Percentiles rank a stretch among this genome's conserved stretches.
Evolutionary conservation across 2,113 vertebrate genomes (phyloP).

Genomic region (Halichoerus grypus): DNA sequence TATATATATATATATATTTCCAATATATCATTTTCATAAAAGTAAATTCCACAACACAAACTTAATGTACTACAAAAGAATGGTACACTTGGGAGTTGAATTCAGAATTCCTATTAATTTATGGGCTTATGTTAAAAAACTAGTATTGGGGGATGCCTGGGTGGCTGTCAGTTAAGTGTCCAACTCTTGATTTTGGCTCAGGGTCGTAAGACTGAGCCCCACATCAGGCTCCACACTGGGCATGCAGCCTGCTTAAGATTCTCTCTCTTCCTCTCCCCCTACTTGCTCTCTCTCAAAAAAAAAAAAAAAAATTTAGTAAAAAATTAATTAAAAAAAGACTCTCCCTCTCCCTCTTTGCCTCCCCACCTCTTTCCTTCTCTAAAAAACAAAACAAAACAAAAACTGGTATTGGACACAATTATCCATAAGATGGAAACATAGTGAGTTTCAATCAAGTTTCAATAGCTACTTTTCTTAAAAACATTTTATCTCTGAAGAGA

Average conservation of each 20-base stretch:
- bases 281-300: neutral
- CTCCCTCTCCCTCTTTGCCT: neutral
- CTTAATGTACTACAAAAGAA: constrained; percentile 12
- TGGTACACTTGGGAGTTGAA: neutral
- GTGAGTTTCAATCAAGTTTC: neutral
- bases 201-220: neutral
- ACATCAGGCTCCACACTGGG: neutral
- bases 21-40: constrained; percentile 30
- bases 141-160: neutral
- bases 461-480: constrained; percentile 44
- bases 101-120: constrained; percentile 52
- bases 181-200: neutral
- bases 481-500: neutral
- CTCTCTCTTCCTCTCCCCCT: neutral
- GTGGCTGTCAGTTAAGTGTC: neutral
- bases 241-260: neutral
- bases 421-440: constrained; percentile 22
- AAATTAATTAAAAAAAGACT: neutral
- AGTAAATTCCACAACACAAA: constrained; percentile 42
- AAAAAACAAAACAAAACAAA: neutral
- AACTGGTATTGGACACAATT: constrained; percentile 17
- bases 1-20: neutral
- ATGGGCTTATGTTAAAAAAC: neutral
- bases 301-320: neutral
- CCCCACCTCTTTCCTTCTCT: neutral